Conservation (phyloP, 2,888 invertebrate genomes). For the Euplagia quadripunctaria region DNA sequence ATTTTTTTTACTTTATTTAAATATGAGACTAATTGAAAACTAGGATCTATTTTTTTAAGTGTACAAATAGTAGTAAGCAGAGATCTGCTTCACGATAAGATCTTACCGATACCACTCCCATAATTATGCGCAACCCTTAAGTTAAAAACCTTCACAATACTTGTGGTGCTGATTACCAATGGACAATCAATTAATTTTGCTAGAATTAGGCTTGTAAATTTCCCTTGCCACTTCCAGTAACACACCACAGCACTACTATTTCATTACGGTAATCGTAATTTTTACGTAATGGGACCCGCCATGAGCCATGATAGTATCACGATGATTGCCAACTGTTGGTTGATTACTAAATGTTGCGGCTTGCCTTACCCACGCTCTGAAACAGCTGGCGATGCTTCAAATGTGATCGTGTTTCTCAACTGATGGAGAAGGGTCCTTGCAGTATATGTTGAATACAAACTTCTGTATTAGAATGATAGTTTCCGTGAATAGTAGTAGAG, state of each 20-base stretch:
- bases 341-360: conserved; percentile 78
- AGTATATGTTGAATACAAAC: neutral
- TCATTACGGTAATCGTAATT: conserved; percentile 86
- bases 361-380: conserved; percentile 72
- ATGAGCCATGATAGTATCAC: conserved; percentile 73
- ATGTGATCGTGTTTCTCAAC: conserved; percentile 45
- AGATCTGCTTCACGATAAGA: no score
- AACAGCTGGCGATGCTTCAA: conserved; percentile 44
- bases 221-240: conserved; percentile 56
- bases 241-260: conserved; percentile 62
- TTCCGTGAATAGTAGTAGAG: no score
- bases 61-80: no score
- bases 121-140: no score
- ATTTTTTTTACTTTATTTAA: no score
- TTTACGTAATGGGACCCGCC: conserved; percentile 80
- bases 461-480: neutral
- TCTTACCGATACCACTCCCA: no score
- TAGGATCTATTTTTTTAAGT: no score
- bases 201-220: no score
- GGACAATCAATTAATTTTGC: no score
- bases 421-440: neutral
- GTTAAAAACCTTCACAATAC: no score
- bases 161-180: no score
- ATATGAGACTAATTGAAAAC: no score
- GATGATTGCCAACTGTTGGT: conserved; percentile 71